Base-by-base conservation (phyloP, 53 echinoderm and acorn worm genomes). In the Echinometra lucunter region DNA sequence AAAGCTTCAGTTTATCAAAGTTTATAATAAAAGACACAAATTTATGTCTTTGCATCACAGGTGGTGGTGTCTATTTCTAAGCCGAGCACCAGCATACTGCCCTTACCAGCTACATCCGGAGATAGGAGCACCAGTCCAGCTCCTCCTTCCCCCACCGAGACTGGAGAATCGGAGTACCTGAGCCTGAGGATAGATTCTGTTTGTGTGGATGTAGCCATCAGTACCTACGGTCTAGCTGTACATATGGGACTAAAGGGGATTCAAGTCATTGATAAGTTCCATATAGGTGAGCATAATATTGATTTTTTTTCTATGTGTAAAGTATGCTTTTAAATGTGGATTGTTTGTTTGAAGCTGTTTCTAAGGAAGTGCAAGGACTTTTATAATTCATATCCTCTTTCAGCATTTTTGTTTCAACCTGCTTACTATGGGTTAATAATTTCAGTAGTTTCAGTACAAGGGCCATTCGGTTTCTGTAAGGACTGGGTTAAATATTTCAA, bases 211-310 rank as follows among this genome's bases (percentile, higher is more conserved):
- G 97, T 97, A 2, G 99, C 99, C 0, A 42, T 98, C 55, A 97
- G 97, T 58, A 97, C 93, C 55, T 96, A 97, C 70, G 97, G 99
- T 49, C 94, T 95, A 30, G 97, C 97, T 1, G 93, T 98, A 12
- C 99, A 98, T 45, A 89, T 98, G 85, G 99, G 97, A 53, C 96
- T 98, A 10, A 94, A 96, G 57, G 97, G 99, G 10, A 96, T 98
- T 23, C 95, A 98, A 38, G 95, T 98, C 82, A 96, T 98, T 82
- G 99, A 98, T 67, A 98, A 98, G 82, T 96, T 98, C 45, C 99
- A 98, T 85, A 95, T 97, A 87, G 97, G 99, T 98, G 72, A 96
- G 99, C 37, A 70, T 1, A 19, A 69, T 30, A 28, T 1, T 28
- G 69, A 69, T 9, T 28, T 0, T n/a, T n/a, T n/a, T n/a, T n/a